Evolutionary conservation across 2,797 vertebrate species (phyloP), one percentile per base, ranked within the genome.

Genomic region (Choloepus didactylus): DNA sequence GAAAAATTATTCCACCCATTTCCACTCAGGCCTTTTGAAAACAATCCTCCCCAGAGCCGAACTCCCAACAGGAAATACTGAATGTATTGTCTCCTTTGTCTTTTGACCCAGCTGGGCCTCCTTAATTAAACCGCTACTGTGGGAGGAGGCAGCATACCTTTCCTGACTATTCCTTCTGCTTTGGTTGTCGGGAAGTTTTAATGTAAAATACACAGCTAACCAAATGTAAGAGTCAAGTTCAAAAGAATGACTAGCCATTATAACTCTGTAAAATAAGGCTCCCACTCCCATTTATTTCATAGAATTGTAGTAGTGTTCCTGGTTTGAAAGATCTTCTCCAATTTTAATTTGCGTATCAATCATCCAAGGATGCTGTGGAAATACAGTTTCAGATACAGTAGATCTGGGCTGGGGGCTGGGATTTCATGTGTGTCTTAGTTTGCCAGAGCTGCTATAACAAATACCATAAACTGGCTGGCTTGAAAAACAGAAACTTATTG

Each of bases 21-120:
- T 72, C 84, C 41, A 76, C 16, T 81, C 41, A 23, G 67, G 46
- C 12, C 75, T 93, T 76, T 80, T 60, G 60, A 29, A 94, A 97
- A 93, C 64, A 79, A 83, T 62, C 83, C 44, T 90, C 51, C 49
- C 67, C 31, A 31, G 69, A 90, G 27, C n/a, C 73, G 66, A 70
- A 77, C 64, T 87, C 51, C 86, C 19, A 31, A 56, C 72, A 93
- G 87, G 70, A 95, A 92, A 60, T 23, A 31, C 46, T 44, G 6
- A 81, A 12, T 31, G 31, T 10, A 27, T 81, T 70, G 35, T 4
- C 8, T 29, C 51, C 25, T 89, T 69, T 73, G 84, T 85, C 31
- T 59, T 80, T 56, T 83, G 59, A 80, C 56, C 51, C 70, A 64
- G 41, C 49, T 69, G 29, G 21, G 62, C 67, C 66, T 69, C 72